Percentiles rank a stretch among this genome's conserved stretches.
phyloP scores from a whole-genome alignment of 2,797 vertebrate species.

The Aphelocoma californica region DNA sequence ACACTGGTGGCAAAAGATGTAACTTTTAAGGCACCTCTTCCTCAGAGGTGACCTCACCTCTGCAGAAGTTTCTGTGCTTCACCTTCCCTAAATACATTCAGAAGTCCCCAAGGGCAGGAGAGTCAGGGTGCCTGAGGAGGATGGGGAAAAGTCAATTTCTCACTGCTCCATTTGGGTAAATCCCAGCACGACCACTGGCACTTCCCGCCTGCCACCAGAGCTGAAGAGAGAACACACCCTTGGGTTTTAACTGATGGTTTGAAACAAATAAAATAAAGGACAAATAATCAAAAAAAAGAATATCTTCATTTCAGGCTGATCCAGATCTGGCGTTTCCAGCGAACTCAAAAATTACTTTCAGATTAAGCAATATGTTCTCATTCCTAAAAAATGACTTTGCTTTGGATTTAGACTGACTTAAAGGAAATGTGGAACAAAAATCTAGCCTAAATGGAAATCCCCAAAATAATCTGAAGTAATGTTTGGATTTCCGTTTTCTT shows the following conservation, averaged over 20 bases:
- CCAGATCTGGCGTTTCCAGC: background rate
- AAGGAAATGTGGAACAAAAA: background rate
- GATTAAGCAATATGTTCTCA: background rate
- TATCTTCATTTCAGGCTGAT: background rate
- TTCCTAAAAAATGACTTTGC: background rate
- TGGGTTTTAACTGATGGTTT: background rate
- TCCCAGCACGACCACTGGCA: background rate
- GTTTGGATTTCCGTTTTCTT: background rate
- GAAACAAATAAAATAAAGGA: background rate
- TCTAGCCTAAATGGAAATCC: background rate
- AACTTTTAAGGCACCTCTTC: background rate
- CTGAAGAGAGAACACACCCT: background rate
- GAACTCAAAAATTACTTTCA: background rate
- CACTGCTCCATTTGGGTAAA: background rate
- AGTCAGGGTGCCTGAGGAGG: background rate
- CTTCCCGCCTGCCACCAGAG: background rate
- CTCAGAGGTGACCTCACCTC: background rate
- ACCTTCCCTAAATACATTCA: background rate
- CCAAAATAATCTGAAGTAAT: constrained; percentile 1
- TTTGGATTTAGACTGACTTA: background rate
- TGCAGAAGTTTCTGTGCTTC: background rate
- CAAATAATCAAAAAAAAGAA: background rate
- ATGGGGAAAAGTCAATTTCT: background rate
- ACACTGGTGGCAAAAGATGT: background rate
- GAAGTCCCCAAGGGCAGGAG: background rate